Evolutionary conservation across 2,797 vertebrate genomes (phyloP).

Genomic region (Dendrocincla fuliginosa): DNA sequence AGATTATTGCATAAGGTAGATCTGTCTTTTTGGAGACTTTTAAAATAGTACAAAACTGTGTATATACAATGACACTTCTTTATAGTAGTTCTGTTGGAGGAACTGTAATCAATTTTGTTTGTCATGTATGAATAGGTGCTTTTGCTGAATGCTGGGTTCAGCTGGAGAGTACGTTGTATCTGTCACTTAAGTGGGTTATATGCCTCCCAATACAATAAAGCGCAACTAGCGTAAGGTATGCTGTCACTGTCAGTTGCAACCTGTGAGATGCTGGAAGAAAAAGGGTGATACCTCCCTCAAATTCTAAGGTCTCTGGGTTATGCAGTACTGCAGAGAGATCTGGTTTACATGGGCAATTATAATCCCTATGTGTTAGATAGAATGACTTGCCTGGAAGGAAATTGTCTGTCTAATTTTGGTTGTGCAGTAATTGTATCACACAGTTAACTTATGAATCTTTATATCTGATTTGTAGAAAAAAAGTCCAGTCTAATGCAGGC

Average conservation of each 20-base stretch:
- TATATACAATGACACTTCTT: not conserved
- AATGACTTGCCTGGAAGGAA: not conserved
- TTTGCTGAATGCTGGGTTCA: not conserved
- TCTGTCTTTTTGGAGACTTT: not conserved
- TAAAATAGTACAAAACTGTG: not conserved
- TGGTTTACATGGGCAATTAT: not conserved
- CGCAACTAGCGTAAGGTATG: not conserved
- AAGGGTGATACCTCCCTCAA: not conserved
- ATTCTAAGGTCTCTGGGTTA: not conserved
- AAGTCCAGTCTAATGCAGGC: not conserved
- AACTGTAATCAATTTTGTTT: not conserved
- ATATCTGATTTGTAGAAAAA: not conserved
- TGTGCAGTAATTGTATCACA: not conserved
- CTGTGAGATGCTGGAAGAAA: not conserved
- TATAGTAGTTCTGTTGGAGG: not conserved
- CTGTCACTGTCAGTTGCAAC: not conserved
- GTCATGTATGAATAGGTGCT: not conserved
- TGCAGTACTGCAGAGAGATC: not conserved
- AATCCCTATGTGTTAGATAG: not conserved
- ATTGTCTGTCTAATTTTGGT: not conserved
- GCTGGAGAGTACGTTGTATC: not conserved
- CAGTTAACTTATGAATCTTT: not conserved
- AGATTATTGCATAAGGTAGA: not conserved
- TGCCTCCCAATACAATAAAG: accelerated
- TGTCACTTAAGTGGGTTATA: not conserved